Evolutionary conservation across 2,113 vertebrate genomes (phyloP).

Genomic region (Siniperca knerii): DNA sequence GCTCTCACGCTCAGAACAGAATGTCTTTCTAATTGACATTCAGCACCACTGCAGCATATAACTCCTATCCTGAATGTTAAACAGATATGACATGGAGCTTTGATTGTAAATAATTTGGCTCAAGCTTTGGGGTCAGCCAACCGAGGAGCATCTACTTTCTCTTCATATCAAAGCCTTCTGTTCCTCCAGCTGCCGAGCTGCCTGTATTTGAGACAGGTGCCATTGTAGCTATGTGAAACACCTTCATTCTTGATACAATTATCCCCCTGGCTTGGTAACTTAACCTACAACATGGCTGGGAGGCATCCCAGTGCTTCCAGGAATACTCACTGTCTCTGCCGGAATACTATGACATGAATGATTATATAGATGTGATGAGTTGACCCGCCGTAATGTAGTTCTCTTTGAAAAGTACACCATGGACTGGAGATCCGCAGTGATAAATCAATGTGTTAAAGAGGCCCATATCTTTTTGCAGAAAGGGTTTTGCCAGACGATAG

Average conservation of each 20-base stretch:
- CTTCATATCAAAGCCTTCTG: conserved; percentile 80
- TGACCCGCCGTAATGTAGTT: conserved; percentile 73
- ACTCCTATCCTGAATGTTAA: conserved; percentile 80
- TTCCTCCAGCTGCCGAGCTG: conserved; percentile 78
- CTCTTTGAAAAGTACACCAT: conserved; percentile 72
- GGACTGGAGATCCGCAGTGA: conserved; percentile 54
- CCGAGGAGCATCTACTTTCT: conserved; percentile 71
- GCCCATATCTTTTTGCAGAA: conserved; percentile 32
- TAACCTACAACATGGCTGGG: conserved; percentile 64
- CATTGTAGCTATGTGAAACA: conserved; percentile 61
- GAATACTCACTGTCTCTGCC: conserved; percentile 56
- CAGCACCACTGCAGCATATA: conserved; percentile 48
- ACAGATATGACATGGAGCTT: conserved; percentile 76
- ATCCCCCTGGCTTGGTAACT: conserved; percentile 66
- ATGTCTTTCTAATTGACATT: conserved; percentile 75
- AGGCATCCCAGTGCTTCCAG: conserved; percentile 70
- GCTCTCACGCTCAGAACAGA: conserved; percentile 38
- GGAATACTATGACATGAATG: conserved; percentile 72
- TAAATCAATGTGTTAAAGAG: conserved; percentile 75
- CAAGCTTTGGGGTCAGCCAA: conserved; percentile 79
- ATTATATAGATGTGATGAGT: conserved; percentile 73
- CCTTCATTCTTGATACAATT: conserved; percentile 72
- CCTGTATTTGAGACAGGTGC: conserved; percentile 76
- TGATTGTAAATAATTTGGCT: conserved; percentile 88
- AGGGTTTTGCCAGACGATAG: conserved; percentile 24